Evolutionary conservation across 2,113 vertebrate species (phyloP).

Genomic region (Engraulis encrasicolus): DNA sequence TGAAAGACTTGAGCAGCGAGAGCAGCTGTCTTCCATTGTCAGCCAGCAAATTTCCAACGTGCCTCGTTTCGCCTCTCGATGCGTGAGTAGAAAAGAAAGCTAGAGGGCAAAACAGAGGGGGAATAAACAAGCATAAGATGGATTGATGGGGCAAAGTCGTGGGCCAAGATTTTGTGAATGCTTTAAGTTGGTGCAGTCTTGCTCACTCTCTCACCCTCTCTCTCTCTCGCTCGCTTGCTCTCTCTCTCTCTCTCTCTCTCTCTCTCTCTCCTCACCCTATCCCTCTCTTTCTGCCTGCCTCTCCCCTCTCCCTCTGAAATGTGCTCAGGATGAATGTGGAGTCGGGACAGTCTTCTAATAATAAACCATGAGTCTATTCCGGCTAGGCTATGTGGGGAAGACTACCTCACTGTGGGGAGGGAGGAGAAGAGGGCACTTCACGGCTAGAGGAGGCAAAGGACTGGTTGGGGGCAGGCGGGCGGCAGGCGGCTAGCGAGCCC

Average conservation of each 20-base stretch:
- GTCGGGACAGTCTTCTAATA: conserved; percentile 66
- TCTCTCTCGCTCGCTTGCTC: neutral
- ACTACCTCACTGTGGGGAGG: conserved; percentile 55
- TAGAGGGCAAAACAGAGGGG: conserved; percentile 45
- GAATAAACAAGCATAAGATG: conserved; percentile 50
- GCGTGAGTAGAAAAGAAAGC: conserved; percentile 64
- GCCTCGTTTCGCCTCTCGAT: conserved; percentile 76
- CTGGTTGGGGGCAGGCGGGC: conserved; percentile 55
- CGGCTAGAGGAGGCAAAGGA: conserved; percentile 53
- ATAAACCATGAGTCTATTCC: conserved; percentile 65
- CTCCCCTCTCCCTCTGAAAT: conserved; percentile 33
- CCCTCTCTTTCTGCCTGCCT: neutral
- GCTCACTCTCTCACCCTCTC: neutral
- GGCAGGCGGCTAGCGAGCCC: no score
- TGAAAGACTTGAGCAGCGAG: conserved; percentile 75
- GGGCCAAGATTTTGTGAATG: conserved; percentile 57
- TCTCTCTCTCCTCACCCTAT: neutral
- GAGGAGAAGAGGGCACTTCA: conserved; percentile 62
- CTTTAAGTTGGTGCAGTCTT: conserved; percentile 38
- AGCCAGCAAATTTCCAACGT: conserved; percentile 75
- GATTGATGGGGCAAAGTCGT: conserved; percentile 45
- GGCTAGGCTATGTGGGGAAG: conserved; percentile 52
- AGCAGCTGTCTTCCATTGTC: conserved; percentile 83
- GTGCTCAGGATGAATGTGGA: conserved; percentile 55
- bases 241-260: neutral